Conservation (phyloP, 2,888 invertebrate species). For the Celastrina argiolus region DNA sequence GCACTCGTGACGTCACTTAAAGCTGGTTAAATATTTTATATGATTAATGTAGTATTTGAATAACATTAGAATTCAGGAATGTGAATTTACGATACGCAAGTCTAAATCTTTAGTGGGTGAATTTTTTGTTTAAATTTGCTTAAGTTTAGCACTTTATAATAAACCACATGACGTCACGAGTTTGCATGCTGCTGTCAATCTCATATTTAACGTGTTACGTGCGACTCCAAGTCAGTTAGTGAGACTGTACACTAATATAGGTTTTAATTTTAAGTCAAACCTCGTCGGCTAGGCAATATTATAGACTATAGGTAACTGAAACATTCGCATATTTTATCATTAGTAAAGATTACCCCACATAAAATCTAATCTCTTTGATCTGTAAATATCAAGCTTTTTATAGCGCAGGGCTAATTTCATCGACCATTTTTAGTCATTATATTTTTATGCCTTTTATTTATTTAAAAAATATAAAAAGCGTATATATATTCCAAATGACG, state of each 20-base stretch:
- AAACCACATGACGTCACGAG: slow-evolving; percentile 4
- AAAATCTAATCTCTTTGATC: background rate
- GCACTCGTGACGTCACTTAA: background rate
- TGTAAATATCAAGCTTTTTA: background rate
- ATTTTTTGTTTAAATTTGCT: too few relatives aligned
- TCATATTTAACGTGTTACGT: slow-evolving; percentile 6
- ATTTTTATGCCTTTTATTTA: background rate
- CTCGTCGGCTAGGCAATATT: slow-evolving; percentile 4
- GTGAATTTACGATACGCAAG: too few relatives aligned
- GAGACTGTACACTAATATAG: slow-evolving; percentile 17
- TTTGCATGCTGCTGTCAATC: background rate
- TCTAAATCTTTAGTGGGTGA: too few relatives aligned
- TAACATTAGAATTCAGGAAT: too few relatives aligned
- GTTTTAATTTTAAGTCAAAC: background rate
- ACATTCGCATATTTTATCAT: slow-evolving; percentile 7
- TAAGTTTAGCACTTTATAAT: background rate
- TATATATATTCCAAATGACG: too few relatives aligned
- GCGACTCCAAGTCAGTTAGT: slow-evolving; percentile 6
- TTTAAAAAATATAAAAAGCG: background rate
- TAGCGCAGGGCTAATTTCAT: background rate
- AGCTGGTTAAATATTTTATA: background rate
- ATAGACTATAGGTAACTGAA: background rate
- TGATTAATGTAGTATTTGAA: background rate
- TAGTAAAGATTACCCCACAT: background rate
- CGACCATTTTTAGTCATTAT: background rate